phyloP scores from a whole-genome alignment of 2,888 invertebrate genomes.

The Sialis fuliginosa region DNA sequence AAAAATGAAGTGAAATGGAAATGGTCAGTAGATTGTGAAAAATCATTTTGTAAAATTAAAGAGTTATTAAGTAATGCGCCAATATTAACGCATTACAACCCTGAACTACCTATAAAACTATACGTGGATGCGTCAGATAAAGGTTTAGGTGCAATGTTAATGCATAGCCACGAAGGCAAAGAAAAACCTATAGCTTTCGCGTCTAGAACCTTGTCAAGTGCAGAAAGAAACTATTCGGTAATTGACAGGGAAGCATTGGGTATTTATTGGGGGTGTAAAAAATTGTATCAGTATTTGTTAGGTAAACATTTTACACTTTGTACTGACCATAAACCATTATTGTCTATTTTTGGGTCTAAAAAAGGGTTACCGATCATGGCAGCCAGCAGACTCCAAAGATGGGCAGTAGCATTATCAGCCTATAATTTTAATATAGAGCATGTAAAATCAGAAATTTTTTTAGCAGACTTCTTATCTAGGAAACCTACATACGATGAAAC shows the following conservation, averaged over 20 bases:
- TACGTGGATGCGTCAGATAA: slow-evolving; percentile 18
- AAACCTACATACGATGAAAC: no score
- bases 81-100: slow-evolving; percentile 13
- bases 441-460: slow-evolving; percentile 9
- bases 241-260: slow-evolving; percentile 21
- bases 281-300: no score
- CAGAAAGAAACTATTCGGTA: slow-evolving; percentile 19
- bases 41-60: no score
- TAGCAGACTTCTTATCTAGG: slow-evolving; percentile 7
- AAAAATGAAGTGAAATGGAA: no score
- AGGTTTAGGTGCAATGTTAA: slow-evolving; percentile 18
- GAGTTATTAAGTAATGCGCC: slow-evolving; percentile 11
- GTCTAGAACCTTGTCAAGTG: slow-evolving; percentile 16
- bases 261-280: slow-evolving; percentile 17
- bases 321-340: no score
- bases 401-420: slow-evolving; percentile 11
- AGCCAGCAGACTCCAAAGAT: slow-evolving; percentile 12
- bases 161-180: slow-evolving; percentile 15
- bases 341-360: slow-evolving; percentile 18
- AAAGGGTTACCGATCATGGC: slow-evolving; percentile 10
- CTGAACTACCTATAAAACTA: slow-evolving; percentile 12
- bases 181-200: slow-evolving; percentile 20
- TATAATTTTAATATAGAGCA: slow-evolving; percentile 12
- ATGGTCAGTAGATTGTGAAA: no score
- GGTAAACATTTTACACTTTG: no score